Percentiles rank a stretch among this genome's conserved stretches.
phyloP scores from a whole-genome alignment of 2,797 vertebrate genomes.

The Myotis findleyi region DNA sequence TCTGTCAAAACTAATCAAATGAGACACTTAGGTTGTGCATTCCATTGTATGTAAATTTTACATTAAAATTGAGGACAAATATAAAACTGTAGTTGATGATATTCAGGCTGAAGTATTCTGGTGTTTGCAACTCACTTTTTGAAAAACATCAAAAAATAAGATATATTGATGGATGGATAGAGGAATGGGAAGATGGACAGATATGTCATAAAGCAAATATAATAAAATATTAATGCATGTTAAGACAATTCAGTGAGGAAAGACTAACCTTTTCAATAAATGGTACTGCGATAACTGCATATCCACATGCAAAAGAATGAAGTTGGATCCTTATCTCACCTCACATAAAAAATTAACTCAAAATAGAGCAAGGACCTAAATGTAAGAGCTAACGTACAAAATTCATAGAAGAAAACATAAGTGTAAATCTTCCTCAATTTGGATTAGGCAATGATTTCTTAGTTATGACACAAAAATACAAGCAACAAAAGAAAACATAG shows the following conservation, averaged over 20 bases:
- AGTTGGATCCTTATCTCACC: not conserved
- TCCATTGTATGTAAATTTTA: not conserved
- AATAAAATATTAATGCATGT: not conserved
- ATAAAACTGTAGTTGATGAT: not conserved
- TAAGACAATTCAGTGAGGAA: not conserved
- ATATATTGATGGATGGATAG: not conserved
- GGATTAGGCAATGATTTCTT: not conserved
- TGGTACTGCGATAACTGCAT: not conserved
- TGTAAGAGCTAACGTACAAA: not conserved
- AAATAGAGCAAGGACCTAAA: not conserved
- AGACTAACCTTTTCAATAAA: not conserved
- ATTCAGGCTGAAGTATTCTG: not conserved
- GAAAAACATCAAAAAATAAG: not conserved
- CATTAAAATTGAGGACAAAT: not conserved
- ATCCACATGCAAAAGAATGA: not conserved
- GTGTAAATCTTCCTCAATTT: not conserved
- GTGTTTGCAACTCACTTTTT: not conserved
- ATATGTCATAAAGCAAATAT: not conserved
- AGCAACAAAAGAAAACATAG: not conserved
- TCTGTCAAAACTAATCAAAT: not conserved
- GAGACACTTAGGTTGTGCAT: not conserved
- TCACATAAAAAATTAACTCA: not conserved
- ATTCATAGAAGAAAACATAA: not conserved
- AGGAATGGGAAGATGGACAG: not conserved
- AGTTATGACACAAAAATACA: not conserved